Base-by-base conservation (phyloP, 2,888 invertebrate species). In the Noctua fimbriata region DNA sequence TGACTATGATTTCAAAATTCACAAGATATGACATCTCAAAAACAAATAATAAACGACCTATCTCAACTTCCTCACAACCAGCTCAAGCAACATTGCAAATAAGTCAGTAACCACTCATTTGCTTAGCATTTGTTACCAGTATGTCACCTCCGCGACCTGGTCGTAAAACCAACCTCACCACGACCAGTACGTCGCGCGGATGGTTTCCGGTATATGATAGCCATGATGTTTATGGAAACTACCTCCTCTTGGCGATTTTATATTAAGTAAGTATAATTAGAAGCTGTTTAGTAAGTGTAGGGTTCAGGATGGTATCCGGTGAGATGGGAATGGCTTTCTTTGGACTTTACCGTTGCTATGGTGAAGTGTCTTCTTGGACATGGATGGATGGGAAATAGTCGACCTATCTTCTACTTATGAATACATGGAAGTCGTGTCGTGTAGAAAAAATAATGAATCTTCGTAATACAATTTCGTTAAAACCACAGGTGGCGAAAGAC, bases 141-240 rank as follows among this genome's bases (percentile, higher is more conserved):
- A 84, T 73, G 84, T 78, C 87, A 87, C 85, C 76, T 77, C 52
- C 14, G 24, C n/a, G 69, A 70, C 49, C 58, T 41, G 81, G 3
- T 81, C 87, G 69, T 86, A 84, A 87, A 86, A 84, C 41, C 74
- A 74, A 78, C 67, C 52, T 70, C 14, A 18, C 71, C 71, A 70
- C 55, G 66, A 80, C 72, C 60, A 69, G 80, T 58, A 36, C 77
- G 73, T 72, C 16, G 72, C 69, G 24, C n/a, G 47, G 71, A 77
- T 74, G 69, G 44, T 73, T 87, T 85, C 87, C 87, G 81, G 81
- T 80, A 60, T 77, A 80, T 87, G 80, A 85, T 85, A 83, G 65
- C 58, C 21, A 32, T 74, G 86, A 86, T 77, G 69, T 76, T 84
- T 77, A 78, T 79, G 44, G 41, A 84, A 72, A 87, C 76, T 83